Percentiles rank a stretch among this genome's conserved stretches.
Conservation (phyloP, 2,113 vertebrate species). For the Euleptes europaea region DNA sequence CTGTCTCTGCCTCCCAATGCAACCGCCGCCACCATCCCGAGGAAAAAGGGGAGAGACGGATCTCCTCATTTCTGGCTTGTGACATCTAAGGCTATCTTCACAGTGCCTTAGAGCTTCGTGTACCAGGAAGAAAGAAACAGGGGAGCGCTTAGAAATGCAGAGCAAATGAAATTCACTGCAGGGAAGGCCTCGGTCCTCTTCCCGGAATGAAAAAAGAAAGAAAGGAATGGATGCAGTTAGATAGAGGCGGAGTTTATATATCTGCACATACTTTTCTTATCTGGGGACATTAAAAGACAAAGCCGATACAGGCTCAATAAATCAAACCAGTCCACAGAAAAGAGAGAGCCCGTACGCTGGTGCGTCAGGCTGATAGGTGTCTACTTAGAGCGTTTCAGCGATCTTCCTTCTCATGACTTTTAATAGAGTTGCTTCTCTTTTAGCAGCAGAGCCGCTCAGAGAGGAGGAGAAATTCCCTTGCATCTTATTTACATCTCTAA, state of each 20-base stretch:
- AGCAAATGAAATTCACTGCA: neutral
- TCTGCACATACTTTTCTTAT: conserved; percentile 1
- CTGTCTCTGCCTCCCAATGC: neutral
- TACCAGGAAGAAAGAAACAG: conserved; percentile 39
- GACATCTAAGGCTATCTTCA: neutral
- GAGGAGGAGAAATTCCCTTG: neutral
- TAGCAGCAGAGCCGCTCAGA: neutral
- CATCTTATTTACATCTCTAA: conserved; percentile 42
- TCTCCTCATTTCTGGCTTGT: neutral
- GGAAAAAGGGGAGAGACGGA: neutral
- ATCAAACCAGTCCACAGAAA: conserved; percentile 11
- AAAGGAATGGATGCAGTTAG: neutral
- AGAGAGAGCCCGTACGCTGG: fast-evolving
- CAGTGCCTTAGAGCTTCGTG: conserved; percentile 1
- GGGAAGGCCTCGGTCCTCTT: neutral
- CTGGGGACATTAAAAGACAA: conserved; percentile 40
- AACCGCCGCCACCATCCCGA: neutral
- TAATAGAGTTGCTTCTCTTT: neutral
- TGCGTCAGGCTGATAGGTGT: neutral
- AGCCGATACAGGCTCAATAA: conserved; percentile 22
- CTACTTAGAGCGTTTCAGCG: neutral
- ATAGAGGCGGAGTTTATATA: conserved; percentile 23
- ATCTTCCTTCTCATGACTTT: neutral
- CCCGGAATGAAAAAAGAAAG: neutral
- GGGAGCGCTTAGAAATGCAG: conserved; percentile 43